phyloP scores from a whole-genome alignment of 2,888 invertebrate genomes.

The Cataglyphis cursor region DNA sequence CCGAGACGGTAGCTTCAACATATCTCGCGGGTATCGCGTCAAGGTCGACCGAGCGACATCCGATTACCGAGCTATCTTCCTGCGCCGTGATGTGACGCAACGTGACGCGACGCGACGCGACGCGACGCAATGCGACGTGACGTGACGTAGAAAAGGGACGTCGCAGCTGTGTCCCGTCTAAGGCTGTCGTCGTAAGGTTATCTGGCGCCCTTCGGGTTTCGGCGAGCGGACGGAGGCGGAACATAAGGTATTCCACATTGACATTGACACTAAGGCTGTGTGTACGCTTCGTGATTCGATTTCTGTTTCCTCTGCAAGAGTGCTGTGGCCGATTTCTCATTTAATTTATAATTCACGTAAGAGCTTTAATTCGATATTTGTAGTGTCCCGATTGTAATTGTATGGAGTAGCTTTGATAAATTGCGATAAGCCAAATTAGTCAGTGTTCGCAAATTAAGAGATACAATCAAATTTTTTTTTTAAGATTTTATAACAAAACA shows the following conservation, averaged over 20 bases:
- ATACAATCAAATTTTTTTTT: neutral
- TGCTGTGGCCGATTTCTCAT: slow-evolving; percentile 5
- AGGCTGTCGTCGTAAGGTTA: slow-evolving; percentile 53
- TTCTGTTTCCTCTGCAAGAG: slow-evolving; percentile 38
- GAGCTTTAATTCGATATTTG: slow-evolving; percentile 15
- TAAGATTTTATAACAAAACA: neutral
- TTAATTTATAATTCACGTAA: slow-evolving; percentile 8
- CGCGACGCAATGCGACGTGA: slow-evolving; percentile 18
- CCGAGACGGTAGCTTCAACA: slow-evolving; percentile 61
- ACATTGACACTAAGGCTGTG: slow-evolving; percentile 52
- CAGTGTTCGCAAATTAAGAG: slow-evolving; percentile 13
- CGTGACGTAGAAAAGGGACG: slow-evolving; percentile 40
- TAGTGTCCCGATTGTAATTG: neutral
- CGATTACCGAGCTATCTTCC: slow-evolving; percentile 50
- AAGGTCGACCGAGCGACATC: slow-evolving; percentile 47
- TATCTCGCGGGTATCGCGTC: slow-evolving; percentile 68
- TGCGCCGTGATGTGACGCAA: neutral
- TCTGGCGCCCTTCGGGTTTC: slow-evolving; percentile 52
- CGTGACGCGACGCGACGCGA: neutral
- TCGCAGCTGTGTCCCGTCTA: slow-evolving; percentile 57
- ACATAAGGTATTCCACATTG: slow-evolving; percentile 45
- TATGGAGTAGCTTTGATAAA: neutral
- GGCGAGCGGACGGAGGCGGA: slow-evolving; percentile 46
- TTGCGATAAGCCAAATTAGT: neutral
- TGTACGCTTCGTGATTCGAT: slow-evolving; percentile 41